Conservation (phyloP, 2,113 vertebrate species). For the Pelvicachromis taeniatus region DNA sequence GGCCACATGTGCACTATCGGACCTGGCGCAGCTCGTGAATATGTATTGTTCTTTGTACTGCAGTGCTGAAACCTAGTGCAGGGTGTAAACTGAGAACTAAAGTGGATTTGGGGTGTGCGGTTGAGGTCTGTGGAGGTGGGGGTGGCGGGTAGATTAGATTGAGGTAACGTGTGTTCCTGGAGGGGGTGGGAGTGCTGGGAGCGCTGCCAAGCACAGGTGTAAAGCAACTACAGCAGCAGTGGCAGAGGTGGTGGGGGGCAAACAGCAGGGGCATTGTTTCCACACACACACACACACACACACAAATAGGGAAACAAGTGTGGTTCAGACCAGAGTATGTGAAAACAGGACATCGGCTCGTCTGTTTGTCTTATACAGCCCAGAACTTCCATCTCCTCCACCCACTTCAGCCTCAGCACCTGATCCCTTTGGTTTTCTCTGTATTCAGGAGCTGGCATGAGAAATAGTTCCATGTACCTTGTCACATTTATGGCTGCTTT, state of each 20-base stretch:
- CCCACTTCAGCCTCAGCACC: background rate
- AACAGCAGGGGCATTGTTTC: constrained; percentile 74
- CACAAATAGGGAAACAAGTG: constrained; percentile 39
- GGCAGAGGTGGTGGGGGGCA: background rate
- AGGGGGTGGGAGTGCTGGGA: background rate
- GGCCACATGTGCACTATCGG: constrained; percentile 13
- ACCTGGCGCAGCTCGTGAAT: constrained; percentile 44
- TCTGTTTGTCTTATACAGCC: constrained; percentile 47
- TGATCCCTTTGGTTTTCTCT: constrained; percentile 23
- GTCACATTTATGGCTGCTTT: constrained; percentile 14
- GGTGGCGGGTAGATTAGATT: background rate
- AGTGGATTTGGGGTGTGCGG: constrained; percentile 36
- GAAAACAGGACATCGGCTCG: constrained; percentile 42
- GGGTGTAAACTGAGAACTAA: constrained; percentile 63
- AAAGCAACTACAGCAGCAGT: constrained; percentile 56
- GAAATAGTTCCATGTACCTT: constrained; percentile 24
- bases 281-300: background rate
- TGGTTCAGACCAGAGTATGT: constrained; percentile 46
- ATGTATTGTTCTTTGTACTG: constrained; percentile 59
- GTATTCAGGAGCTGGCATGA: background rate
- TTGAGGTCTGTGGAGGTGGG: background rate
- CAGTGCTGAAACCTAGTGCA: constrained; percentile 38
- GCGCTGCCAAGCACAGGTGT: constrained; percentile 74
- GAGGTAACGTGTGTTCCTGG: constrained; percentile 11
- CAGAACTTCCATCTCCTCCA: background rate